Base-by-base conservation (phyloP, 1,140 invertebrate genomes). In the Brachionus sp. region DNA sequence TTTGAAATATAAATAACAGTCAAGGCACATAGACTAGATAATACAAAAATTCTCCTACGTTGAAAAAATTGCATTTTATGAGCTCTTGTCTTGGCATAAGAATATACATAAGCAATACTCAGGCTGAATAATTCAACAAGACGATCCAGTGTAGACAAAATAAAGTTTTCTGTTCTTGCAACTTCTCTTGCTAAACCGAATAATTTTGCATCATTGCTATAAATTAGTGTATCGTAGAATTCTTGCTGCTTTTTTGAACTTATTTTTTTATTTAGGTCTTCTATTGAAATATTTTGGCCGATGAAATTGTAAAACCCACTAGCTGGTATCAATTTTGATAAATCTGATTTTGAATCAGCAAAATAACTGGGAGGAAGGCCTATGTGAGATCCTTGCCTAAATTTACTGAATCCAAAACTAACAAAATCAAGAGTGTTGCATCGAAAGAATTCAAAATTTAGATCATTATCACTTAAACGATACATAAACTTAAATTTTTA, bases 281-380 rank as follows among this genome's bases (percentile, higher is more conserved):
- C 50, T 10, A 62, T 13, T 10, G 16, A 44, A 66, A 80, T 62
- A n/a, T 29, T 23, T 19, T 57, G 77, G 13, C 42, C 42, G 3
- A 75, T 7, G 10, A 75, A 75, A 75, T 75, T 16, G 19, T 46
- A 6, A 16, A 80, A 62, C 5, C 77, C 77, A 44, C 35, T 62
- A 12, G 10, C 0, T 1, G 50, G 29, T 2, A 25, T 42, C 10
- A 80, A 80, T 42, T 23, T 23, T 4, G 9, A 7, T 9, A 80
- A 37, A 3, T 80, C 46, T 10, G 77, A 39, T 66, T 57, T 57
- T 10, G 35, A 37, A n/a, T 80, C 6, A 10, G 77, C 77, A 37
- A 80, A 80, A 35, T 80, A 80, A 25, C 77, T 80, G 3, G 29
- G n/a, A 6, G 77, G 77, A 16, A 80, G 33, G 25, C 77, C 77